Conservation (phyloP, 1,140 invertebrate species). For the Condylostylus longicornis region DNA sequence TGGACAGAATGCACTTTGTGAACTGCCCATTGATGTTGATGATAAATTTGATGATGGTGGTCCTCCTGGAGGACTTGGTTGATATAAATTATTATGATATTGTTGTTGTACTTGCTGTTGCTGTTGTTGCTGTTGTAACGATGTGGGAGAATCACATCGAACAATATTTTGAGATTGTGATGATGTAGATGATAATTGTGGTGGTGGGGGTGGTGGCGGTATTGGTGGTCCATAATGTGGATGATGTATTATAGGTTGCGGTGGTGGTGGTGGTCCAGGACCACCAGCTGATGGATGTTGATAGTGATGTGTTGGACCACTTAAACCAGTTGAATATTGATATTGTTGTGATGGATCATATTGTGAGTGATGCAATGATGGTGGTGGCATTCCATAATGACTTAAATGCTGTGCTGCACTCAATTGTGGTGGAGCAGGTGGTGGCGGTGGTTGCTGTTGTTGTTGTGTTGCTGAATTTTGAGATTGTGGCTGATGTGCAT, state of each 20-base stretch:
- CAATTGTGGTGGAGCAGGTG: slow-evolving; percentile 22
- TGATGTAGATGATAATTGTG: slow-evolving; percentile 1
- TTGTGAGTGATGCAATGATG: slow-evolving; percentile 19
- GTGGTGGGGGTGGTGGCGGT: slow-evolving; percentile 11
- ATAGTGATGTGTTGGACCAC: slow-evolving; percentile 16
- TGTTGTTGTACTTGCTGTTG: slow-evolving; percentile 11
- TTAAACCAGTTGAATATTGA: no score
- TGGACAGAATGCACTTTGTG: no score
- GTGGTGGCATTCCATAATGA: slow-evolving; percentile 15
- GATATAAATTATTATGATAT: slow-evolving; percentile 7
- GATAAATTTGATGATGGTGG: no score
- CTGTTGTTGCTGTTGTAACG: slow-evolving; percentile 25
- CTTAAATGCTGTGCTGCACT: slow-evolving; percentile 25
- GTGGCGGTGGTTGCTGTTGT: slow-evolving; percentile 18
- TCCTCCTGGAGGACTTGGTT: slow-evolving; percentile 9
- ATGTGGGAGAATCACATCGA: slow-evolving; percentile 25
- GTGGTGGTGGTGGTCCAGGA: slow-evolving; percentile 14
- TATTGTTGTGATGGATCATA: no score
- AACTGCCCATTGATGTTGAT: no score
- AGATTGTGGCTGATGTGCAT: slow-evolving; percentile 24
- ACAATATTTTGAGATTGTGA: slow-evolving; percentile 10
- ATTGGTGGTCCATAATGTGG: slow-evolving; percentile 12
- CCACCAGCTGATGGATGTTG: slow-evolving; percentile 13
- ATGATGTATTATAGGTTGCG: slow-evolving; percentile 10
- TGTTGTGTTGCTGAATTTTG: slow-evolving; percentile 12